A percentile compares a stretch with the other conserved stretches of the same genome.
phyloP scores from a whole-genome alignment of 35 echinoderm and acorn worm species.

The Apostichopus parvimensis region DNA sequence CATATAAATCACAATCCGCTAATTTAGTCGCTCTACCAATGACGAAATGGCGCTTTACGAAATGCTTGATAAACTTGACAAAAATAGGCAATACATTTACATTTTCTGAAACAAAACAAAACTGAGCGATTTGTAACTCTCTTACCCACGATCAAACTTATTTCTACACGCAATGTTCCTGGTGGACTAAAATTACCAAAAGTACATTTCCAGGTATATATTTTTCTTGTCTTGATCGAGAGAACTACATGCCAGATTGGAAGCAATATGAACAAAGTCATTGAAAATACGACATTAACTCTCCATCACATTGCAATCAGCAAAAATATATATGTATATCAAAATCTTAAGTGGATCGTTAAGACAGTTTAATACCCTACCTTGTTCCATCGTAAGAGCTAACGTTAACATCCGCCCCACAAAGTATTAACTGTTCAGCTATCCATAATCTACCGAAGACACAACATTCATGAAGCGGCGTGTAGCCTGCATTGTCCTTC shows the following conservation, averaged over 20 bases:
- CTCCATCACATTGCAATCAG: no score
- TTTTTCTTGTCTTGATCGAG: not conserved
- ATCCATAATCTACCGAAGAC: conserved; percentile 74
- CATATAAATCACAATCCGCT: no score
- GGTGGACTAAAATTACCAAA: not conserved
- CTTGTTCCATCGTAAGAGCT: conserved; percentile 85
- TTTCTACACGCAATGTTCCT: not conserved
- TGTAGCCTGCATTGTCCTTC: conserved; percentile 90
- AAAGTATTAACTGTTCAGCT: conserved; percentile 64
- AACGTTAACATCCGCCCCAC: conserved; percentile 85
- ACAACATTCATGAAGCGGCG: conserved; percentile 89
- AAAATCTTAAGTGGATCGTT: not conserved
- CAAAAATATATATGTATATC: not conserved
- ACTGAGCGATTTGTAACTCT: not conserved
- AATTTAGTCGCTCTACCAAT: no score
- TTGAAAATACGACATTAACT: no score
- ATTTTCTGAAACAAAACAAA: not conserved
- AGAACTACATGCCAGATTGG: no score
- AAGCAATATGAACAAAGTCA: no score
- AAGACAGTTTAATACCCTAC: conserved; percentile 24
- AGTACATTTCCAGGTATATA: not conserved
- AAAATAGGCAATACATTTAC: no score
- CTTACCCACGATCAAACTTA: not conserved
- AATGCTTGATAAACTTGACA: no score
- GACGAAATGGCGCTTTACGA: no score